Evolutionary conservation across 1,140 invertebrate genomes (phyloP).

Genomic region (Agrilus planipennis): DNA sequence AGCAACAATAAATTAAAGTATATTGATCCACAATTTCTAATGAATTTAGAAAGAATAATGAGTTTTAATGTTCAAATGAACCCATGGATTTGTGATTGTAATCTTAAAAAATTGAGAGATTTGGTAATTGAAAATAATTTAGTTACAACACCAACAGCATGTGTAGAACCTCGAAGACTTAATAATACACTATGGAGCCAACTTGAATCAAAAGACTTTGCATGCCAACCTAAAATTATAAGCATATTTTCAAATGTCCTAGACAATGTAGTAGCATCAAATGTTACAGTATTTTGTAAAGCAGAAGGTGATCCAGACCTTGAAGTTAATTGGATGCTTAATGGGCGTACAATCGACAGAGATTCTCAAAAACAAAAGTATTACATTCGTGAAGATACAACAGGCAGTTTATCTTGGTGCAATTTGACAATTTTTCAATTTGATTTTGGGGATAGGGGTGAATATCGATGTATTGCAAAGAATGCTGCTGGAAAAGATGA

Average conservation of each 20-base stretch:
- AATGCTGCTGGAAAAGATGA: slow-evolving; percentile 75
- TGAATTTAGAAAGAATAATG: slow-evolving; percentile 48
- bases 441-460: slow-evolving; percentile 62
- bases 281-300: slow-evolving; percentile 64
- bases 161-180: slow-evolving; percentile 52
- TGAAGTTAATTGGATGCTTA: slow-evolving; percentile 61
- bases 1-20: slow-evolving; percentile 55
- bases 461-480: slow-evolving; percentile 77
- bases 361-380: slow-evolving; percentile 42
- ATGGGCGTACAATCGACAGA: slow-evolving; percentile 47
- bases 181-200: slow-evolving; percentile 58
- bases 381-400: slow-evolving; percentile 33
- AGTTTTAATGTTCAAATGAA: slow-evolving; percentile 68
- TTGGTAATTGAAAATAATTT: slow-evolving; percentile 61
- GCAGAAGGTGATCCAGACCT: slow-evolving; percentile 65
- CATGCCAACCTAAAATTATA: slow-evolving; percentile 66
- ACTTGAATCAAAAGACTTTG: slow-evolving; percentile 56
- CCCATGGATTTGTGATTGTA: slow-evolving; percentile 81
- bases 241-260: slow-evolving; percentile 39
- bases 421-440: slow-evolving; percentile 66
- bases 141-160: slow-evolving; percentile 57
- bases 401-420: slow-evolving; percentile 48
- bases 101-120: slow-evolving; percentile 63
- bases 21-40: slow-evolving; percentile 25
- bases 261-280: slow-evolving; percentile 47